Percentiles rank a stretch among this genome's conserved stretches.
These are phyloP conservation scores for Drosophila paulistorum DNA, from an alignment of 1,140 invertebrate species.

Conservation along the genomic window DNA sequence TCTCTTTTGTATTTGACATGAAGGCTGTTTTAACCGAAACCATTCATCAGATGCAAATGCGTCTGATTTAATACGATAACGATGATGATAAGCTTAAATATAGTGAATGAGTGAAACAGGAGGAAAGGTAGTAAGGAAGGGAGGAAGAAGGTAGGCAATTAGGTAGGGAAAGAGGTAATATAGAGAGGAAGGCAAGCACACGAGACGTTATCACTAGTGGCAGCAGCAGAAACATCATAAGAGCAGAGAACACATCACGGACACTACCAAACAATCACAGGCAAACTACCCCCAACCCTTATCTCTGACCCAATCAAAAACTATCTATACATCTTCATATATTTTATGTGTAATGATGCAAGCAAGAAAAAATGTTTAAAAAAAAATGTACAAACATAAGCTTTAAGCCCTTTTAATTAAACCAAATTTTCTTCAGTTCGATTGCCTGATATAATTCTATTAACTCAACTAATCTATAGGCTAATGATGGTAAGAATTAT, in stretches of 20 bases:
- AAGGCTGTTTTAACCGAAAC: constrained; percentile 6
- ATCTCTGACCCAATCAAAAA: too few species aligned
- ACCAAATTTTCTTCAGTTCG: too few species aligned
- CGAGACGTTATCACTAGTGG: neutral
- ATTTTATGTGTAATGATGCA: neutral
- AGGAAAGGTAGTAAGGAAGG: neutral
- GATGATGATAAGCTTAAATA: neutral
- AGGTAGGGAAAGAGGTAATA: neutral
- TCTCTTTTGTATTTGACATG: constrained; percentile 31
- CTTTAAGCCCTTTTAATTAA: too few species aligned
- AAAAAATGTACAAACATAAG: neutral
- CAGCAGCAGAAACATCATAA: neutral
- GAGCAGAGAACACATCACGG: neutral
- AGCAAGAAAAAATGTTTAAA: constrained; percentile 1
- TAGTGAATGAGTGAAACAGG: neutral
- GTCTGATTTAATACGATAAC: neutral
- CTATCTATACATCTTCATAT: constrained; percentile 1
- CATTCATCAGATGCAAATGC: constrained; percentile 30
- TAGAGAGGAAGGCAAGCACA: neutral
- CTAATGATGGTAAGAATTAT: too few species aligned
- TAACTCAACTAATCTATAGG: too few species aligned
- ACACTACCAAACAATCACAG: too few species aligned
- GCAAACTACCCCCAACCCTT: too few species aligned
- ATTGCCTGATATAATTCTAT: too few species aligned
- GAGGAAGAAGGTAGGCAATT: neutral